A percentile compares a stretch with the other conserved stretches of the same genome.
phyloP scores from a whole-genome alignment of 2,888 invertebrate species.

The Cerastoderma edule region DNA sequence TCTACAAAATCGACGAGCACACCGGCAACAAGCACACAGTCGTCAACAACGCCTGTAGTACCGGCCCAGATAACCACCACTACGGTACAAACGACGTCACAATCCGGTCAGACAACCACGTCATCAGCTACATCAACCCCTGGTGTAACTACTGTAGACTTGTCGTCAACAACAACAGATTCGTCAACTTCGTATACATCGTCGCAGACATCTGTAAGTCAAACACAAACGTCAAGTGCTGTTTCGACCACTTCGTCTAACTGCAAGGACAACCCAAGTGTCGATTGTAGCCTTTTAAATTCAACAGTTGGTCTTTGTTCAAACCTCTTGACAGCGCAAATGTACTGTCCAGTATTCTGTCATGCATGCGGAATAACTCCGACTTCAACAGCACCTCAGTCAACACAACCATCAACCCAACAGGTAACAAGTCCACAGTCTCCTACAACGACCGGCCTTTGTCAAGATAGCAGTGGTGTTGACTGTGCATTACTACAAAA shows the following conservation, averaged over 20 bases:
- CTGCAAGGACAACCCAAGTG: slow-evolving; percentile 27
- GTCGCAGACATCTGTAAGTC: not conserved
- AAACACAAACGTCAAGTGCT: not conserved
- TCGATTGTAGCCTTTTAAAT: slow-evolving; percentile 29
- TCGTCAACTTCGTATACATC: not conserved
- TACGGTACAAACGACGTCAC: not conserved
- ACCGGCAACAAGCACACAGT: not conserved
- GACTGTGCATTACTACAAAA: slow-evolving; percentile 28
- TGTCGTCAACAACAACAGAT: not conserved
- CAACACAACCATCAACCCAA: not conserved
- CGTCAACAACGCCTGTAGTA: not conserved
- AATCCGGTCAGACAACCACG: too few species aligned
- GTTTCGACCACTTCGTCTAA: not conserved
- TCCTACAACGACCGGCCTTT: not conserved
- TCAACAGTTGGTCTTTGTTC: slow-evolving; percentile 16
- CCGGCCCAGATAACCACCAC: not conserved
- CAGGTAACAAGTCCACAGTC: not conserved
- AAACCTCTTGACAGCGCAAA: slow-evolving; percentile 20
- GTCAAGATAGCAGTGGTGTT: slow-evolving; percentile 25
- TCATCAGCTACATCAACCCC: too few species aligned
- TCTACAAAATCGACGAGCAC: slow-evolving; percentile 2
- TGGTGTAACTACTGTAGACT: too few species aligned
- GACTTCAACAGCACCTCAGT: not conserved
- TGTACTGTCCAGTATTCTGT: slow-evolving; percentile 31
- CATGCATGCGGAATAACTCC: slow-evolving; percentile 28